Evolutionary conservation across 2,797 vertebrate genomes (phyloP), one percentile per base, ranked within the genome.

Genomic region (Coregonus suidteri): DNA sequence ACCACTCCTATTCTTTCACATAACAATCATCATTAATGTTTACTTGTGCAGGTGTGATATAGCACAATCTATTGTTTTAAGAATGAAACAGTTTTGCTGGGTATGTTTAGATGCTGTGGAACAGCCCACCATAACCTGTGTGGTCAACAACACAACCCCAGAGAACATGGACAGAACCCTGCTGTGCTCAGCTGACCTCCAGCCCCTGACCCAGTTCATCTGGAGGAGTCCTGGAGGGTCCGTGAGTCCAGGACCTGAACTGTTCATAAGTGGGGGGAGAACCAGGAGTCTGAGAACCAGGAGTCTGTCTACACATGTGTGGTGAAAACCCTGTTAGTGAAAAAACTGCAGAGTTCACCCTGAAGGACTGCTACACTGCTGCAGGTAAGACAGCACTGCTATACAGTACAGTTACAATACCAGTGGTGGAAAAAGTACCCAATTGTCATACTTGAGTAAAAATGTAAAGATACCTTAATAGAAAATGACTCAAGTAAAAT

Each of bases 191-290:
- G 59, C 20, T 34, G 65, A 67, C 65, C 65, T 35, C 31, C 14
- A 34, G 14, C 65, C 65, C 31, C 65, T 15, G 65, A 65, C 62
- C 80, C 76, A 62, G 82, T 82, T 79, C 34, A n/a, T 69, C 54
- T 75, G 80, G 71, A 87, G 77, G 11, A 84, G 65, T 56, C 79
- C 79, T 20, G 65, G 66, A 1, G 65, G 31, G 65, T 67, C 31
- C 7, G 31, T 31, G 31, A 31, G 14, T 34, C 65, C 14, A 0
- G 65, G 65, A 14, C 11, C 52, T 13, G 31, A 67, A 18, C 31
- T 67, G 25, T 35, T 35, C 65, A 35, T 67, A 15, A 31, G 31
- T 35, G 65, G 1, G 31, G 31, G 1, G 30, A 53, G 11, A 53
- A 53, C 11, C 52, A 53, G 25, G 25, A 25, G 25, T 25, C 25